A percentile compares a stretch with the other conserved stretches of the same genome.
Conservation (phyloP, 2,888 invertebrate species). For the Cosmia trapezina region DNA sequence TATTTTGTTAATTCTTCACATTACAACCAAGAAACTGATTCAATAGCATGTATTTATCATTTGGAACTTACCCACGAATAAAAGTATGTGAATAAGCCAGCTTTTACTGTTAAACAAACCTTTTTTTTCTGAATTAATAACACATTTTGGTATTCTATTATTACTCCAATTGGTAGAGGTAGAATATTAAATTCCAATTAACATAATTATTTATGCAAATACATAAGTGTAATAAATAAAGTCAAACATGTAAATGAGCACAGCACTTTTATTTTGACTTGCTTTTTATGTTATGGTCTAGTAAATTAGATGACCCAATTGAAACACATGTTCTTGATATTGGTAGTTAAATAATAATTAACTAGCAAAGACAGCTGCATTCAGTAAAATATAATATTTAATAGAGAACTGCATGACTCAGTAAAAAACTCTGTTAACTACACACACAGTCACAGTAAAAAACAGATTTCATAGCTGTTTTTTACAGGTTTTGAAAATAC, state of each 20-base stretch:
- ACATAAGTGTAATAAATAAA: slow-evolving; percentile 20
- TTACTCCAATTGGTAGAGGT: background rate
- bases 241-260: slow-evolving; percentile 15
- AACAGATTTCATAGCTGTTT: background rate
- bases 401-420: background rate
- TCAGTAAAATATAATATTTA: background rate
- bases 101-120: background rate
- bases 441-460: background rate
- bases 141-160: slow-evolving; percentile 3
- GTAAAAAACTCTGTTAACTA: background rate
- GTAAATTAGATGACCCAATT: slow-evolving; percentile 21
- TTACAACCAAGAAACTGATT: background rate
- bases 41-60: background rate
- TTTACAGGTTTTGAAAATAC: background rate
- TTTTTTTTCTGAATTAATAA: background rate
- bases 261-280: slow-evolving; percentile 19
- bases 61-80: background rate
- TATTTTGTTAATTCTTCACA: background rate
- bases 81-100: background rate
- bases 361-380: slow-evolving; percentile 2
- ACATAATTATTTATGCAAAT: slow-evolving; percentile 11
- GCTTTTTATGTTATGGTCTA: background rate
- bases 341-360: background rate
- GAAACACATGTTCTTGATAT: slow-evolving; percentile 11
- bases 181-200: slow-evolving; percentile 31